These are phyloP conservation scores for Scylla paramamosain DNA, from an alignment of 1,140 invertebrate genomes.

Conservation along the genomic window DNA sequence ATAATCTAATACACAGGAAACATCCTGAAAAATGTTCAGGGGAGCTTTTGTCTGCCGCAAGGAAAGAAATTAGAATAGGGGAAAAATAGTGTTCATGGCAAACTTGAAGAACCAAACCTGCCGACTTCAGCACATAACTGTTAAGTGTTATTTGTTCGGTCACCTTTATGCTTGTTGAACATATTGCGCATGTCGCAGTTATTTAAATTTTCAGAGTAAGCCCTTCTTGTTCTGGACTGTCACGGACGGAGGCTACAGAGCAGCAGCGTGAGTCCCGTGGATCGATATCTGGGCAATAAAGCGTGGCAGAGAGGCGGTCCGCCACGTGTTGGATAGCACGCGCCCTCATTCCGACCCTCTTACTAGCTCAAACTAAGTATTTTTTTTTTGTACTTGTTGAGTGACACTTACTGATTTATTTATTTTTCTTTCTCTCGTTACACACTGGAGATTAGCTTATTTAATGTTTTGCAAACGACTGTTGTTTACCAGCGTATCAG, in stretches of 20 bases:
- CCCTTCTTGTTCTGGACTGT: not conserved
- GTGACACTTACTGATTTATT: not conserved
- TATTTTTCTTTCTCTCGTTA: too few relatives aligned
- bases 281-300: constrained; percentile 68
- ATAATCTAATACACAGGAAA: too few relatives aligned
- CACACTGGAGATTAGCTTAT: not conserved
- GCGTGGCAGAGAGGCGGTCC: constrained; percentile 47
- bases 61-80: too few relatives aligned
- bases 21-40: too few relatives aligned
- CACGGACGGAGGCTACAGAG: not conserved
- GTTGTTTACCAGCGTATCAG: not conserved
- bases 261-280: constrained; percentile 28
- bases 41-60: too few relatives aligned
- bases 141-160: too few relatives aligned
- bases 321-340: constrained; percentile 64
- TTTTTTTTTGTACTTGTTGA: not conserved
- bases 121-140: too few relatives aligned
- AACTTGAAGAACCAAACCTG: too few relatives aligned
- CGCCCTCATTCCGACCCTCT: constrained; percentile 50
- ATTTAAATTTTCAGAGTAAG: too few relatives aligned
- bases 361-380: not conserved
- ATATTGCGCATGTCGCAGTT: too few relatives aligned
- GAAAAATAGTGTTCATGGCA: too few relatives aligned
- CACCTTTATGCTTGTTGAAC: too few relatives aligned
- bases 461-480: not conserved